Conservation (phyloP, 2,888 invertebrate species). For the Allophyes oxyacanthae region DNA sequence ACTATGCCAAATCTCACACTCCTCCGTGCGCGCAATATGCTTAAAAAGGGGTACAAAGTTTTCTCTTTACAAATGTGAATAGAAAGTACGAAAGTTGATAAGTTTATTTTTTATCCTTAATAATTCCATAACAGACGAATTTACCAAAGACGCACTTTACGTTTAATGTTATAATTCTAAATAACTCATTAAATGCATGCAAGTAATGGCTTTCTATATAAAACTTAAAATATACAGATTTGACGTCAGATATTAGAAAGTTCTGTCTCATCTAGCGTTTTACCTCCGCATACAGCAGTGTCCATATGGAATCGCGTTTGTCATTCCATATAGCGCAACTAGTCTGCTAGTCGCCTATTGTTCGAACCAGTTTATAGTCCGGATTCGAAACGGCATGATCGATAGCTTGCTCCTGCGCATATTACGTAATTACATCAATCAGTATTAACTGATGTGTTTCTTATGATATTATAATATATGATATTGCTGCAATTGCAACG, state of each 20-base stretch:
- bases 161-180: too few relatives aligned
- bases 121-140: too few relatives aligned
- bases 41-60: too few relatives aligned
- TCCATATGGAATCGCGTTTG: slow-evolving; percentile 55
- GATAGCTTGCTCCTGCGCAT: slow-evolving; percentile 30
- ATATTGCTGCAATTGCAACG: not conserved
- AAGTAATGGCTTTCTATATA: too few relatives aligned
- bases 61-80: too few relatives aligned
- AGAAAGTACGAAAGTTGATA: too few relatives aligned
- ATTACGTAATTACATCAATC: slow-evolving; percentile 36
- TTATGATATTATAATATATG: not conserved
- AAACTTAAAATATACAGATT: not conserved
- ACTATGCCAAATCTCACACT: too few relatives aligned
- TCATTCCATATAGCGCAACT: slow-evolving; percentile 54
- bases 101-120: too few relatives aligned
- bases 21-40: too few relatives aligned
- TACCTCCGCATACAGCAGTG: slow-evolving; percentile 9
- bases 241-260: slow-evolving; percentile 17
- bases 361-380: slow-evolving; percentile 55
- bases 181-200: too few relatives aligned
- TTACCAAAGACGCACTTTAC: too few relatives aligned
- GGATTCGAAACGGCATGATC: slow-evolving; percentile 34
- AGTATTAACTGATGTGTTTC: slow-evolving; percentile 6
- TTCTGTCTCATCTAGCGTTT: slow-evolving; percentile 29
- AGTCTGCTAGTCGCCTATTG: slow-evolving; percentile 59